Conservation (phyloP, 2,888 invertebrate species). For the Poecilus cupreus region DNA sequence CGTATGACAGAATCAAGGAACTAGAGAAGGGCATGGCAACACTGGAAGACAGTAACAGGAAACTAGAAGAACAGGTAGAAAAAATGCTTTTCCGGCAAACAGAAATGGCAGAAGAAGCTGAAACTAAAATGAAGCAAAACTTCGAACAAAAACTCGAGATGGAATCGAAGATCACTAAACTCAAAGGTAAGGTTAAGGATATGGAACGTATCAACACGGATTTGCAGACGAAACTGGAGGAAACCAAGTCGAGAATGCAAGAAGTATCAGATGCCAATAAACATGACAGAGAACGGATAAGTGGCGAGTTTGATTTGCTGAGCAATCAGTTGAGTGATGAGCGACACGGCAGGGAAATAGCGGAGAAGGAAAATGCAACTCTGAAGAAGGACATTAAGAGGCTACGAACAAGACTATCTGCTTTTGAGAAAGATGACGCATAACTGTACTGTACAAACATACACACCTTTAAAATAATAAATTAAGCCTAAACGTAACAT, state of each 20-base stretch:
- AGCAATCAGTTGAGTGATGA: neutral
- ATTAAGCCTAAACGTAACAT: too few relatives aligned
- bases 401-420: neutral
- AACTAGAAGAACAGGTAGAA: slow-evolving; percentile 5
- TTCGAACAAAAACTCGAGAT: slow-evolving; percentile 45
- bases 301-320: neutral
- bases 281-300: neutral
- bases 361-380: slow-evolving; percentile 20
- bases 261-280: slow-evolving; percentile 25
- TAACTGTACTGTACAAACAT: neutral
- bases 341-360: neutral
- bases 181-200: slow-evolving; percentile 43
- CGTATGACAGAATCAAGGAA: slow-evolving; percentile 16
- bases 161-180: slow-evolving; percentile 27
- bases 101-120: slow-evolving; percentile 45
- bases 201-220: slow-evolving; percentile 39
- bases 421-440: slow-evolving; percentile 24
- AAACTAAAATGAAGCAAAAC: slow-evolving; percentile 24
- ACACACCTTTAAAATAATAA: neutral
- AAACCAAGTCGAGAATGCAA: neutral
- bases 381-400: slow-evolving; percentile 28
- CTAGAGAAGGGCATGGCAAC: neutral
- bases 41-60: slow-evolving; percentile 20
- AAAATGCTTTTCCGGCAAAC: neutral
- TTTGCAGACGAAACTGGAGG: slow-evolving; percentile 12